Conservation (phyloP, 2,113 vertebrate genomes). For the Tricholaema leucomelas region DNA sequence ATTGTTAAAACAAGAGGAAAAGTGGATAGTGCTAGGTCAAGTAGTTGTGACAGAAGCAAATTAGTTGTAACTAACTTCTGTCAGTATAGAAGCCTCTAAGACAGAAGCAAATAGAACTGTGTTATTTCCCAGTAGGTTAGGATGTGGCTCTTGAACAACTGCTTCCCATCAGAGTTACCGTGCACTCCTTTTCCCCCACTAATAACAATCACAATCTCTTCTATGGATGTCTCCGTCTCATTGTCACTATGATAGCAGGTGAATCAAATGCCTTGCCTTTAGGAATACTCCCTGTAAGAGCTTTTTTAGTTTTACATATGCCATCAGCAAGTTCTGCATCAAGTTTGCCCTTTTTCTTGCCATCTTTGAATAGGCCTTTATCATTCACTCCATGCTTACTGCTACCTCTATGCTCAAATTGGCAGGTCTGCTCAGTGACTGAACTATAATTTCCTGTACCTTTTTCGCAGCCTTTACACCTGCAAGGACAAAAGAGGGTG, state of each 20-base stretch:
- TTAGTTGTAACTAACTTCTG: not conserved
- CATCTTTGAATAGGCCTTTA: conserved; percentile 71
- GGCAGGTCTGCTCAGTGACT: conserved; percentile 18
- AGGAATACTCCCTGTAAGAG: not conserved
- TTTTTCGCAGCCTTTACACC: conserved; percentile 62
- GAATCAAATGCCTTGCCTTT: not conserved
- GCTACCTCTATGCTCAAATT: conserved; percentile 15
- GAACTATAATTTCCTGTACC: conserved; percentile 55
- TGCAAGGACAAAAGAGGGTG: conserved; percentile 68
- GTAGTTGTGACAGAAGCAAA: not conserved
- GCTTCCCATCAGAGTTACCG: not conserved
- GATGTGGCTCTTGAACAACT: not conserved
- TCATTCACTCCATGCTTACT: conserved; percentile 70
- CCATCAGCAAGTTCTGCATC: conserved; percentile 13
- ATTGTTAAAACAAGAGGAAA: not conserved
- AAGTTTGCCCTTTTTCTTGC: conserved; percentile 77
- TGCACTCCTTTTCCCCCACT: not conserved
- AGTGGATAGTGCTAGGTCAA: not conserved
- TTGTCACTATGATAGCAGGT: not conserved
- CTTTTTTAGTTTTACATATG: not conserved
- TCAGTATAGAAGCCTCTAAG: not conserved
- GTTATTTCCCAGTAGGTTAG: not conserved
- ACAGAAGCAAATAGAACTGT: not conserved
- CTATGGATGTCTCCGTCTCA: not conserved
- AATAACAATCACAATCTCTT: not conserved